phyloP scores from a whole-genome alignment of 2,888 invertebrate species.

The Chydorus sphaericus region DNA sequence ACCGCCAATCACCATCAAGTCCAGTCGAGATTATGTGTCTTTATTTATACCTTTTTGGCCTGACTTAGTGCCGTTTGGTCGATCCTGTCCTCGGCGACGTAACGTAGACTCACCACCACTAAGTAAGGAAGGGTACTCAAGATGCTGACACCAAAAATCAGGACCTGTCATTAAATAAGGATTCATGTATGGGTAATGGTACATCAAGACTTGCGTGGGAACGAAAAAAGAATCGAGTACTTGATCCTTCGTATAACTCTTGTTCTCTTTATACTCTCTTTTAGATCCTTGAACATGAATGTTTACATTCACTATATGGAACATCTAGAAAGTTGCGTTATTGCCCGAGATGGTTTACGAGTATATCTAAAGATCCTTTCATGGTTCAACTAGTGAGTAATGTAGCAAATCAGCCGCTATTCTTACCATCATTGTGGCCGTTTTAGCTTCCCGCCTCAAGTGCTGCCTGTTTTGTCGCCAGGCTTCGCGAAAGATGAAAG shows the following conservation, averaged over 20 bases:
- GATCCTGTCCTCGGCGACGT: conserved; percentile 14
- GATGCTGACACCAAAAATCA: conserved; percentile 21
- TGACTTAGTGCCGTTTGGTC: conserved; percentile 13
- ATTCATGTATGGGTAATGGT: not conserved
- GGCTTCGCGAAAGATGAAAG: conserved; percentile 22
- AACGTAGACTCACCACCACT: conserved; percentile 20
- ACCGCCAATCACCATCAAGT: not conserved
- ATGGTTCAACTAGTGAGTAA: too few species aligned
- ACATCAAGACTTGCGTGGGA: not conserved
- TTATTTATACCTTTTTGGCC: conserved; percentile 15
- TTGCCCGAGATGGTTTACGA: too few species aligned
- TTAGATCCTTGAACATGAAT: too few species aligned
- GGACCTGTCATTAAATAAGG: conserved; percentile 12
- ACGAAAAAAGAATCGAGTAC: too few species aligned
- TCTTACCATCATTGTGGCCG: conserved; percentile 21
- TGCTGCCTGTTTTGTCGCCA: conserved; percentile 20
- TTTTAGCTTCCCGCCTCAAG: conserved; percentile 19
- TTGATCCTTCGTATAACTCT: not conserved
- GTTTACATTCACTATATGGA: too few species aligned
- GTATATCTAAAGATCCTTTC: too few species aligned
- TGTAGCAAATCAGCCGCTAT: too few species aligned
- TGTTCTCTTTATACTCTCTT: not conserved
- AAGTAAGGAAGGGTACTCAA: conserved; percentile 21
- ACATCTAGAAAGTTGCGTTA: too few species aligned
- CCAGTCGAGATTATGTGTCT: not conserved